Conservation (phyloP, 2,113 vertebrate genomes). For the Xiphophorus maculatus region DNA sequence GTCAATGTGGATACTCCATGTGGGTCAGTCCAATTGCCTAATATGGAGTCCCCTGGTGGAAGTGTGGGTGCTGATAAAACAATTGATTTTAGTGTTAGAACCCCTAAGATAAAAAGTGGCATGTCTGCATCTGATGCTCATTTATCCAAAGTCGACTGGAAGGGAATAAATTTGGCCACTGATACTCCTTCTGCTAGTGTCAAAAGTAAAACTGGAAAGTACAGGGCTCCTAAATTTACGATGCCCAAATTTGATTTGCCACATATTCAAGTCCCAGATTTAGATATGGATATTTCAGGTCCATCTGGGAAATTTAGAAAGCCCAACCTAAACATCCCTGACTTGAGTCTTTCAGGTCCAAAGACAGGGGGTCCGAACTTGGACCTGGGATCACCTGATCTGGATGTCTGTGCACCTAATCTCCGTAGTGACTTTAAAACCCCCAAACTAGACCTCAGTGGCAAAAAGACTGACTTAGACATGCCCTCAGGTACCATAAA, state of each 20-base stretch:
- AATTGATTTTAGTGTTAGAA: slow-evolving; percentile 38
- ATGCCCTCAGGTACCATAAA: slow-evolving; percentile 52
- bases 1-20: slow-evolving; percentile 53
- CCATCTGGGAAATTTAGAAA: too few species aligned
- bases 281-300: slow-evolving; percentile 22
- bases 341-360: too few species aligned
- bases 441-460: slow-evolving; percentile 48
- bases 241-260: slow-evolving; percentile 69
- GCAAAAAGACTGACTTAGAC: slow-evolving; percentile 42
- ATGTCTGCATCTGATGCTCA: slow-evolving; percentile 27
- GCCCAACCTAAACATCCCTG: too few species aligned
- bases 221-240: slow-evolving; percentile 60
- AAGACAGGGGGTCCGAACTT: too few species aligned
- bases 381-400: not conserved
- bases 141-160: slow-evolving; percentile 34
- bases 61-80: not conserved
- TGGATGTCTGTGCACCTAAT: slow-evolving; percentile 33
- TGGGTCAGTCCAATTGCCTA: slow-evolving; percentile 37
- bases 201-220: slow-evolving; percentile 38
- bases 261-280: slow-evolving; percentile 26
- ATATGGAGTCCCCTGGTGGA: slow-evolving; percentile 28
- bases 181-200: slow-evolving; percentile 37
- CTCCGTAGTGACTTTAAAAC: slow-evolving; percentile 9
- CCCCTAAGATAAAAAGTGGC: slow-evolving; percentile 38
- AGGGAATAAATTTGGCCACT: slow-evolving; percentile 17